A percentile compares a stretch with the other conserved stretches of the same genome.
phyloP scores from a whole-genome alignment of 2,797 vertebrate genomes.

The Squalus acanthias region DNA sequence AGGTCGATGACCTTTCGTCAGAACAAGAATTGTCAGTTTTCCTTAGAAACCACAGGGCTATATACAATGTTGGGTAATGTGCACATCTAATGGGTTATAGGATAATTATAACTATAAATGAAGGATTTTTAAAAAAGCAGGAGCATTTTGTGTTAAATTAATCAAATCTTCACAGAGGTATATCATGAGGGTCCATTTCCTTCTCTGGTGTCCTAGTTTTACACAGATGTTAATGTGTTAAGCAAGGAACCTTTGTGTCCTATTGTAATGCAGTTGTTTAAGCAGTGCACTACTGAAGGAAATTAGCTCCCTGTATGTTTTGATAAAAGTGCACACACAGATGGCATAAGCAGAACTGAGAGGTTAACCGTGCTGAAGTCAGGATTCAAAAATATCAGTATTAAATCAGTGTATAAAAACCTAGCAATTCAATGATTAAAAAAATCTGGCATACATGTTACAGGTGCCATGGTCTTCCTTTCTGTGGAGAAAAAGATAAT shows the following conservation, averaged over 20 bases:
- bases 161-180: not conserved
- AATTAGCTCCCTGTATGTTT: not conserved
- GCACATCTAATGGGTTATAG: not conserved
- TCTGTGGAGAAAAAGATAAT: not conserved
- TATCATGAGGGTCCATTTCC: not conserved
- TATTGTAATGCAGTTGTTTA: not conserved
- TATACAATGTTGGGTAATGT: not conserved
- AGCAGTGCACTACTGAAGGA: not conserved
- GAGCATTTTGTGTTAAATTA: not conserved
- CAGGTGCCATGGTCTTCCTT: not conserved
- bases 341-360: not conserved
- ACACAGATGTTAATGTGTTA: not conserved
- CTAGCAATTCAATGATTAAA: not conserved
- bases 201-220: not conserved
- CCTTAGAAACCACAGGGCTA: not conserved
- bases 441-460: conserved; percentile 6
- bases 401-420: not conserved
- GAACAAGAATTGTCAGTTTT: not conserved
- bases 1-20: too few relatives aligned
- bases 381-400: not conserved
- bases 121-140: too few relatives aligned
- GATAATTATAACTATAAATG: not conserved
- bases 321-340: not conserved
- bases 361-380: not conserved
- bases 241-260: not conserved